Base-by-base conservation (phyloP, 2,888 invertebrate genomes). In the Mesochorus sp. region DNA sequence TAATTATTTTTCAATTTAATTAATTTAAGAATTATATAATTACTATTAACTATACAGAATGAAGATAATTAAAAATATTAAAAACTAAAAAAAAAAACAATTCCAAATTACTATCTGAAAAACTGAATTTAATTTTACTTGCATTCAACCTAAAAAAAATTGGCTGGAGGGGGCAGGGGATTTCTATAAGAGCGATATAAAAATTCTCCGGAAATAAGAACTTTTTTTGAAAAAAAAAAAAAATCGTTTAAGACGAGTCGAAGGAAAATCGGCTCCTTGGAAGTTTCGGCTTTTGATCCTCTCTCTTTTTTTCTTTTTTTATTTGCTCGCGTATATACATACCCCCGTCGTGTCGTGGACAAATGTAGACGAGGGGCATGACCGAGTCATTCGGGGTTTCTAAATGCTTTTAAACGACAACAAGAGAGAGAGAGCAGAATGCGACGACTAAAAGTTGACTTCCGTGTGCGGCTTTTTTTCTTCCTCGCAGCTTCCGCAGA, bases 371-470 rank as follows among this genome's bases (percentile, higher is more conserved):
- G 53, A 66, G n/a, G 44, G 53, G 49, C 64, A 64, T 70, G 77
- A 17, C 68, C 68, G n/a, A n/a, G 62, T 42, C 67, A 42, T 64
- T 66, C 47, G n/a, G 42, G 17, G 57, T 28, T 61, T 64, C 74
- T 78, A 78, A 74, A 77, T 59, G 77, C 74, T 80, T 80, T 80
- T 77, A 80, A 77, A 80, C 66, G 64, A 77, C 70, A 64, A 57
- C 28, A 57, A 14, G 55, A 37, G 17, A 21, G 28, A 59, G 66
- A 53, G 42, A 76, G n/a, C n/a, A n/a, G 66, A 34, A 24, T 37
- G 34, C 59, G 73, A 74, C 67, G 80, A 70, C 68, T 70, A n/a
- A n/a, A n/a, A n/a, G 68, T 70, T 73, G 73, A 77, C 73, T 81
- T 78, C 47, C 47, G 75, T 75, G 55, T 26, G 66, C 34, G 67